These are phyloP conservation scores for Zophobas morio DNA, from an alignment of 1,140 invertebrate species.

Conservation along the genomic window DNA sequence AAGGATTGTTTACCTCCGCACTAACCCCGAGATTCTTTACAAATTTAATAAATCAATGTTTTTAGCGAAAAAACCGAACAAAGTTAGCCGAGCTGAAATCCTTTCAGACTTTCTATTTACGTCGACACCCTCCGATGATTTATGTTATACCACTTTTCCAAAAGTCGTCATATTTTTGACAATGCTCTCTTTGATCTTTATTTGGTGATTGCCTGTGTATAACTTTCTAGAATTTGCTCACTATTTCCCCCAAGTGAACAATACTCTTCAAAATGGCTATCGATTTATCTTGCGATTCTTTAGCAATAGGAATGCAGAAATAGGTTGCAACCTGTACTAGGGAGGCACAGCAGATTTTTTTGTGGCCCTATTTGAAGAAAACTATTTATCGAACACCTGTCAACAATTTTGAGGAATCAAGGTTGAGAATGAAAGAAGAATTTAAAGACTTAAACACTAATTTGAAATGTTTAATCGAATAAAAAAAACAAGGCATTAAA, in stretches of 20 bases:
- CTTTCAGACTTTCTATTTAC: conserved; percentile 9
- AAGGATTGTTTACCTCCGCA: too few species aligned
- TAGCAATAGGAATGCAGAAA: not conserved
- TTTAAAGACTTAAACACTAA: too few species aligned
- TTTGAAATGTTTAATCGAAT: too few species aligned
- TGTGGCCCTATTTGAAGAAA: too few species aligned
- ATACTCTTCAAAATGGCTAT: not conserved
- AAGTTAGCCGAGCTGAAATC: conserved; percentile 14
- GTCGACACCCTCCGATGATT: not conserved
- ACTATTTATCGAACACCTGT: too few species aligned
- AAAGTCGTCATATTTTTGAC: conserved; percentile 9
- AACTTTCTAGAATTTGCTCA: not conserved
- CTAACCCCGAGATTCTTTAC: too few species aligned
- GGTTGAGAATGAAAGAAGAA: too few species aligned
- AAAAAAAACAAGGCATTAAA: too few species aligned
- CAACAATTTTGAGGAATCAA: too few species aligned
- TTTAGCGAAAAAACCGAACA: not conserved
- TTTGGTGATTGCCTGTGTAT: conserved; percentile 1
- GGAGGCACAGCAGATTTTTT: too few species aligned
- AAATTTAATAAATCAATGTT: too few species aligned
- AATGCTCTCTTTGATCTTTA: not conserved
- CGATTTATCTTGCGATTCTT: not conserved
- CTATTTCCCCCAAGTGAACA: not conserved
- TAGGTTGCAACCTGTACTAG: not conserved
- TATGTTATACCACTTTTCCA: not conserved